Base-by-base conservation (phyloP, 2,113 vertebrate species). In the Archocentrus centrarchus region DNA sequence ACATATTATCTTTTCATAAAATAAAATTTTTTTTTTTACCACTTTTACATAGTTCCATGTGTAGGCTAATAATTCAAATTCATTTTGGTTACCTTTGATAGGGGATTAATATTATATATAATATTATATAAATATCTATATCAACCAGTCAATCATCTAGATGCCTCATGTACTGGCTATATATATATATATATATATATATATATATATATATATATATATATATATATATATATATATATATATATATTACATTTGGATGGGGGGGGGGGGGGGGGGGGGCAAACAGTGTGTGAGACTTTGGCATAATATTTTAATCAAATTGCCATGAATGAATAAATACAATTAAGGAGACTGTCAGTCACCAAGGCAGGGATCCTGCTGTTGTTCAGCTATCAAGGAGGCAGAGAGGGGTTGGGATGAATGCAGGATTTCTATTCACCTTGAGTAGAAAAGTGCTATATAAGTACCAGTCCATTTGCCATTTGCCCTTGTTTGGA, bases 251-350 rank as follows among this genome's bases (percentile, higher is more conserved):
- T 22, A 22, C 22, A 98, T 99, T 98, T 97, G 96, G 96, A 97
- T 96, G 96, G 97, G 97, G 96, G 97, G 97, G 98, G 97, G 97
- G 97, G 98, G 97, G n/a, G 96, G 97, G 97, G 96, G 97, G 97
- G 98, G 97, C 97, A 98, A 98, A 99, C 97, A 97, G 97, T 97
- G 97, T 97, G 97, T 96, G 97, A 98, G 97, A 97, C 97, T 97
- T 97, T 96, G 97, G 96, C 96, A 95, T 99, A 98, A 98, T 98
- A 98, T 98, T 99, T 99, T 99, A 99, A 99, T 99, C 97, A 99
- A 99, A 98, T 99, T 99, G 97, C 98, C 97, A 99, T 99, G 98
- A 99, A 95, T 98, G 98, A 99, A 96, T 98, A 98, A 97, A 98
- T 99, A 97, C 98, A 99, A 99, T 99, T 99, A 99, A 97, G 96